These are phyloP conservation scores for Melanerpes aurifrons DNA, from an alignment of 2,113 vertebrate genomes.

Conservation along the genomic window DNA sequence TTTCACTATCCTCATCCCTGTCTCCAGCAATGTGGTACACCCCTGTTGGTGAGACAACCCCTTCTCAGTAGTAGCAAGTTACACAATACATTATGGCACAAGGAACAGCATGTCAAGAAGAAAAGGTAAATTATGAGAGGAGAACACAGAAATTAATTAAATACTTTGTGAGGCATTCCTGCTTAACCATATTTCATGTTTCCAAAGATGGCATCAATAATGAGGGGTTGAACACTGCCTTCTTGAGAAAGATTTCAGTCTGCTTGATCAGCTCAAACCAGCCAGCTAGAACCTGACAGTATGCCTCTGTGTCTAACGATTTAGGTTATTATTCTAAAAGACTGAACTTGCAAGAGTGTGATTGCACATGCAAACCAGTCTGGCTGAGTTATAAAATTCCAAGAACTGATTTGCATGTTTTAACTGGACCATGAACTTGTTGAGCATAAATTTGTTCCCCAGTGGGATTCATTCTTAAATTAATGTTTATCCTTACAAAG, in stretches of 20 bases:
- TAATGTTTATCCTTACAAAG: not conserved
- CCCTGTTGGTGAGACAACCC: rapidly evolving
- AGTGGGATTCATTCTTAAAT: not conserved
- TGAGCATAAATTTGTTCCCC: not conserved
- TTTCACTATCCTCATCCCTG: not conserved
- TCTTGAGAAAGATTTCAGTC: not conserved
- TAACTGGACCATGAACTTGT: not conserved
- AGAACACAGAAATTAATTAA: not conserved
- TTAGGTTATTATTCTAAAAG: not conserved
- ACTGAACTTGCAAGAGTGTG: not conserved
- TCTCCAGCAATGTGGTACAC: not conserved
- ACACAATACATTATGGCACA: not conserved
- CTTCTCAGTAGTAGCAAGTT: not conserved
- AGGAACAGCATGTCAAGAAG: not conserved
- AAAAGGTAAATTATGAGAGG: not conserved
- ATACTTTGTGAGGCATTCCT: not conserved
- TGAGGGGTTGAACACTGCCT: not conserved
- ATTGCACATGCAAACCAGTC: not conserved
- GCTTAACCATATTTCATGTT: not conserved
- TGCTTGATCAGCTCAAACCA: not conserved
- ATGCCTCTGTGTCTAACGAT: not conserved
- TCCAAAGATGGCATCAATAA: not conserved
- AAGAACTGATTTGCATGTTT: not conserved
- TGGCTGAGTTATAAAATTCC: not conserved
- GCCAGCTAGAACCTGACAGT: not conserved